Percentiles rank a stretch among this genome's conserved stretches.
phyloP scores from a whole-genome alignment of 1,140 invertebrate species.

The Drosophila grimshawi region DNA sequence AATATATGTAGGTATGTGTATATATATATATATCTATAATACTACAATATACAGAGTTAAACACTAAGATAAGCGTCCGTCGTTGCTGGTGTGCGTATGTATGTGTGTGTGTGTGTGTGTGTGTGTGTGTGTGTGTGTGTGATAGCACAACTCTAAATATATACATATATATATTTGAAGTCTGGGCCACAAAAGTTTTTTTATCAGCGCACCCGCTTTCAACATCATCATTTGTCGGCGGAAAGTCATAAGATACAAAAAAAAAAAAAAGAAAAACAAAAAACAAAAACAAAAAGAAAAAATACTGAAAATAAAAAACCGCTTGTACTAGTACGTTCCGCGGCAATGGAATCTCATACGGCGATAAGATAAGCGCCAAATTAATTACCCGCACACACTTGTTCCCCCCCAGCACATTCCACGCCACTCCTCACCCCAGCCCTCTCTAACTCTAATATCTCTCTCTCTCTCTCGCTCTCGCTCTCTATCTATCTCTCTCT shows the following conservation, averaged over 20 bases:
- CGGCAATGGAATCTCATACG: constrained; percentile 61
- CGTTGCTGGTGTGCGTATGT: constrained; percentile 1
- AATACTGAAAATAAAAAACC: constrained; percentile 30
- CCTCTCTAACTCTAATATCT: constrained; percentile 31
- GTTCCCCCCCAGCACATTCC: not conserved
- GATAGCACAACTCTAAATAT: constrained; percentile 21
- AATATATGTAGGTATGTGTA: constrained; percentile 25
- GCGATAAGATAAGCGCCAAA: constrained; percentile 76
- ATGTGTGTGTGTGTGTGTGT: constrained; percentile 15
- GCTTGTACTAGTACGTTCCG: constrained; percentile 13
- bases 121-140: constrained; percentile 8
- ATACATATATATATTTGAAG: constrained; percentile 3
- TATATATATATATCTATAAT: constrained; percentile 56
- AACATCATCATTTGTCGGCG: constrained; percentile 46
- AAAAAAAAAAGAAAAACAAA: not conserved
- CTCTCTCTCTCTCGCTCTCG: constrained; percentile 7
- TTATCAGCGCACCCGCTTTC: constrained; percentile 52
- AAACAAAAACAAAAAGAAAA: constrained; percentile 25
- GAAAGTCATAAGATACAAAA: constrained; percentile 49
- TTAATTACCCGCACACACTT: constrained; percentile 70
- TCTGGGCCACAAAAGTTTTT: constrained; percentile 27
- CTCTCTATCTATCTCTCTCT: constrained; percentile 23
- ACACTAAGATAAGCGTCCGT: constrained; percentile 59
- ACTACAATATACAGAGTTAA: constrained; percentile 61
- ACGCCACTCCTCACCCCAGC: constrained; percentile 1